phyloP scores from a whole-genome alignment of 1,140 invertebrate species.

The Eueides isabella region DNA sequence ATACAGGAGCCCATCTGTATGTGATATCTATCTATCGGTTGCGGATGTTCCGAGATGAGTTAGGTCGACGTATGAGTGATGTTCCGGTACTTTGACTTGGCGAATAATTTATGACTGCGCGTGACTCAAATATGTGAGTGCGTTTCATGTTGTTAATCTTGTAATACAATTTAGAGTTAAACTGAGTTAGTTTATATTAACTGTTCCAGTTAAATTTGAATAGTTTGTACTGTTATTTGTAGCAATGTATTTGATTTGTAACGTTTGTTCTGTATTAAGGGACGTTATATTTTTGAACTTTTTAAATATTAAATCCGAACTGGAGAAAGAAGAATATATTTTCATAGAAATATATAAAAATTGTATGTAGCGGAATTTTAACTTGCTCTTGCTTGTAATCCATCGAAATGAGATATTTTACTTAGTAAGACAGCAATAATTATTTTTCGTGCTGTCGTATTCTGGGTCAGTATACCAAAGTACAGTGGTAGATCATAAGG shows the following conservation, averaged over 20 bases:
- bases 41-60: slow-evolving; percentile 33
- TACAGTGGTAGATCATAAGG: too few relatives aligned
- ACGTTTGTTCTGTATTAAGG: too few relatives aligned
- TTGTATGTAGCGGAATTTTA: too few relatives aligned
- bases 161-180: neutral
- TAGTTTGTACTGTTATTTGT: neutral
- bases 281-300: too few relatives aligned
- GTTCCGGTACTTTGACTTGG: slow-evolving; percentile 19
- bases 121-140: slow-evolving; percentile 22
- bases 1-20: neutral
- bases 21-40: slow-evolving; percentile 17
- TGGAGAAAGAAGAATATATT: too few relatives aligned
- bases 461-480: too few relatives aligned
- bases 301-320: too few relatives aligned
- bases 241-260: neutral
- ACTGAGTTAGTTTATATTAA: neutral
- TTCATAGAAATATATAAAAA: too few relatives aligned
- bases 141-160: slow-evolving; percentile 4
- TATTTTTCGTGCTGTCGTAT: too few relatives aligned
- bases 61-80: slow-evolving; percentile 39
- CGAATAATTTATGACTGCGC: slow-evolving; percentile 35
- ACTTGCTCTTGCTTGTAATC: too few relatives aligned
- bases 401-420: too few relatives aligned
- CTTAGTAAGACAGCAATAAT: too few relatives aligned
- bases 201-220: neutral